Evolutionary conservation across 1,140 invertebrate genomes (phyloP), one percentile per base, ranked within the genome.

Genomic region (Brachionus rubens): DNA sequence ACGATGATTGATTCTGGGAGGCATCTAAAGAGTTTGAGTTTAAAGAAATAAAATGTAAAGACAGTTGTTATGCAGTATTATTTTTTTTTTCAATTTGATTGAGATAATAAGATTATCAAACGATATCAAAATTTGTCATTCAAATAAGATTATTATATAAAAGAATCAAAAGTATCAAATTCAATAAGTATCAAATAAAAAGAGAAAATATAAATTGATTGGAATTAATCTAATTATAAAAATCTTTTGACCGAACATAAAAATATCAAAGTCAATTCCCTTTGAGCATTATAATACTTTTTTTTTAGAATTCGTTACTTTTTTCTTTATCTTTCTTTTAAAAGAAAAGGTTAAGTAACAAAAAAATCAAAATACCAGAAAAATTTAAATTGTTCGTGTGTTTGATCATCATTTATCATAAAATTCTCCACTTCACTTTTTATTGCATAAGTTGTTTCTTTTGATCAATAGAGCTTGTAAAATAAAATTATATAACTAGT

Each of bases 191-290:
- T 59, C 54, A 59, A 59, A 33, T 33, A 59, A 59, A 59, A 5
- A 3, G 33, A 36, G 9, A n/a, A n/a, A n/a, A n/a, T n/a, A 33
- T 59, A 33, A 30, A 59, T 59, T 59, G 54, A 59, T 59, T 59
- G 54, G 54, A 59, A 59, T 59, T 59, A 59, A 59, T 59, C 33
- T 30, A 59, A 59, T 59, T 59, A 59, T 36, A 59, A n/a, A 59
- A 59, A 59, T 59, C 54, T 59, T 30, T 59, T 59, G 54, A 59
- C 54, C 54, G 54, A 59, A 59, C 33, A 59, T 59, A 59, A 59
- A 59, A 33, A 59, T 59, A 59, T 59, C 19, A 33, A 59, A 59
- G 36, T 33, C 30, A 16, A 59, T 36, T 16, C 36, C 54, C 54
- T 59, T 59, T 59, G 54, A 59, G 54, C 36, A 59, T 59, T 59